Evolutionary conservation across 2,113 vertebrate species (phyloP), one percentile per base, ranked within the genome.

Genomic region (Chaetura pelagica): DNA sequence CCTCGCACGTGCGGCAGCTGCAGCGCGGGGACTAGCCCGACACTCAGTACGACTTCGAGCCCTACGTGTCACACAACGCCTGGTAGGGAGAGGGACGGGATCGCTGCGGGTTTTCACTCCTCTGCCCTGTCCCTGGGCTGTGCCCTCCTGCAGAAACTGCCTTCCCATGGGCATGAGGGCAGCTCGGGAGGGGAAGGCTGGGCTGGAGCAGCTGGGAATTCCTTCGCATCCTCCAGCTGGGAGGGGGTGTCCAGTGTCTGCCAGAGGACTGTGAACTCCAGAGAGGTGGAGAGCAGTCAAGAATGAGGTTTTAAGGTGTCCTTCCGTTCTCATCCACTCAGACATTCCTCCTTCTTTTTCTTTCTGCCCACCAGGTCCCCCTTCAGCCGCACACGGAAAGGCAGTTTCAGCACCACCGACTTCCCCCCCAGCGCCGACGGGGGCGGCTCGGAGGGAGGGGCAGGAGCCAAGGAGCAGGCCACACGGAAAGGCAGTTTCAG

Each of bases 1-100:
- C 98, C 1, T 99, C 98, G 0, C 98, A 99, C 15, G 99, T 99
- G 22, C 95, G 96, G 86, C 98, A 99, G 96, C 98, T 99, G 89
- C 99, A 99, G 97, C 98, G 99, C 4, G 98, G 95, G 0, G 98
- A 98, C 7, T 99, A 99, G 78, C 98, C 98, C 0, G 98, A 97
- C 4, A 96, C 94, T 16, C 98, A 98, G 51, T 99, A 99, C 15
- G 94, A 98, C 57, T 99, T 99, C 1, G 99, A 99, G 92, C 96
- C 98, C 24, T 99, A 99, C 48, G 98, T 97, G 76, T 97, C 96
- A 21, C 72, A 98, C 94, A 97, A 66, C 0, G 34, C 95, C 76
- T 98, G 98, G 98, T 98, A 87, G 24, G 75, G 17, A 11, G 11
- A 23, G 49, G 44, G 16, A 46, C 44, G 44, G 44, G 44, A 42